Conservation (phyloP, 2,888 invertebrate genomes). For the Eupithecia dodoneata region DNA sequence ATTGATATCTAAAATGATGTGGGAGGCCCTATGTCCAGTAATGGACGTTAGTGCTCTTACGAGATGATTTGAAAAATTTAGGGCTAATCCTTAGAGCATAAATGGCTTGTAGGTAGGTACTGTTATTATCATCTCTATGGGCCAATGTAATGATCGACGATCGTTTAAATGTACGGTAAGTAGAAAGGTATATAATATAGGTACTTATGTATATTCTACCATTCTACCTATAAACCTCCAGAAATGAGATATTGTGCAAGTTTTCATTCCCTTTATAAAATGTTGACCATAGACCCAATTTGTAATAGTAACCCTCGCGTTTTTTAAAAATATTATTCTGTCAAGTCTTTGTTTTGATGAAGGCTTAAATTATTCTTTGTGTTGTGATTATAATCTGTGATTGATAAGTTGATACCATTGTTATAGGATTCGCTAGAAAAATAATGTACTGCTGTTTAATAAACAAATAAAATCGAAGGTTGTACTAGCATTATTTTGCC, state of each 20-base stretch:
- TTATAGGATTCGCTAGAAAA: background rate
- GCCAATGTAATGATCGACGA: too few relatives aligned
- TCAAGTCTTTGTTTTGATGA: background rate
- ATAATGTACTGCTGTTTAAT: background rate
- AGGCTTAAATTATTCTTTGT: background rate
- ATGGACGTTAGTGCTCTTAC: background rate
- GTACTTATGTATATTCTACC: too few relatives aligned
- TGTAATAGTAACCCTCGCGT: too few relatives aligned
- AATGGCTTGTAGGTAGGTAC: too few relatives aligned
- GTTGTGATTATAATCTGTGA: background rate
- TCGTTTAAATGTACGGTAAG: too few relatives aligned
- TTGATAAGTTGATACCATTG: background rate
- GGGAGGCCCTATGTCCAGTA: background rate
- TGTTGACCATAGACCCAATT: background rate
- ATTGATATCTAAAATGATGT: conserved; percentile 43
- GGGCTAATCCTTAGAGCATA: too few relatives aligned
- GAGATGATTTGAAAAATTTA: too few relatives aligned
- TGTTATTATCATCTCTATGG: too few relatives aligned
- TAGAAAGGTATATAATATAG: too few relatives aligned
- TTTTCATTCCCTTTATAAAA: background rate
- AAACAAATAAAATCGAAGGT: background rate
- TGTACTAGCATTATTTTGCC: background rate
- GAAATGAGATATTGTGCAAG: too few relatives aligned
- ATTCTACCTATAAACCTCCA: too few relatives aligned
- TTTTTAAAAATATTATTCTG: too few relatives aligned